Evolutionary conservation across 2,113 vertebrate species (phyloP).

Genomic region (Eptesicus fuscus): DNA sequence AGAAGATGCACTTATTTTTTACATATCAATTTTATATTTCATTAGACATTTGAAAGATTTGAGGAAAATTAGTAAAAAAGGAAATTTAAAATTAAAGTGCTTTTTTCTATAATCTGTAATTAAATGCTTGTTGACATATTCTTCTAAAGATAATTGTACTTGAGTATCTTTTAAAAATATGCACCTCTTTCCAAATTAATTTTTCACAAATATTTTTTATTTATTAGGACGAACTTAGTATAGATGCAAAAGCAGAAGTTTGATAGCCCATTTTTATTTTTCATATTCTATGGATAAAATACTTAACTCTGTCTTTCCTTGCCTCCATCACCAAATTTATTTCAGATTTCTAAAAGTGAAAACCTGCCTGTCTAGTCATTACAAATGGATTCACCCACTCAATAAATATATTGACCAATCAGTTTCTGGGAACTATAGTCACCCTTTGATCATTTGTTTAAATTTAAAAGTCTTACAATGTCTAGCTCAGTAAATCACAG

Average conservation of each 20-base stretch:
- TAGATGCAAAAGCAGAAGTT: not conserved
- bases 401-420: slow-evolving; percentile 40
- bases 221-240: not conserved
- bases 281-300: not conserved
- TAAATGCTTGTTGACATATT: not conserved
- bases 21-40: not conserved
- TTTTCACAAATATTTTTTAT: not conserved
- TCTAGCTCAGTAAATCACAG: not conserved
- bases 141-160: not conserved
- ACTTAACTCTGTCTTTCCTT: not conserved
- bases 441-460: slow-evolving; percentile 34
- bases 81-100: not conserved
- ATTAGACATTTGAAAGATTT: not conserved
- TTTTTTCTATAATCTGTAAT: not conserved
- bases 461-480: slow-evolving; percentile 24
- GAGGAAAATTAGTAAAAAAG: not conserved
- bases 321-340: not conserved
- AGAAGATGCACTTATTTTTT: not conserved
- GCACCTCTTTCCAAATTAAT: not conserved
- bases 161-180: not conserved
- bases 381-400: slow-evolving; percentile 4
- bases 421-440: slow-evolving; percentile 41
- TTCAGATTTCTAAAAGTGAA: not conserved
- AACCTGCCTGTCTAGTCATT: not conserved
- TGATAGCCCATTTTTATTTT: not conserved